Base-by-base conservation (phyloP, 1,140 invertebrate genomes). In the Drosophila teissieri region DNA sequence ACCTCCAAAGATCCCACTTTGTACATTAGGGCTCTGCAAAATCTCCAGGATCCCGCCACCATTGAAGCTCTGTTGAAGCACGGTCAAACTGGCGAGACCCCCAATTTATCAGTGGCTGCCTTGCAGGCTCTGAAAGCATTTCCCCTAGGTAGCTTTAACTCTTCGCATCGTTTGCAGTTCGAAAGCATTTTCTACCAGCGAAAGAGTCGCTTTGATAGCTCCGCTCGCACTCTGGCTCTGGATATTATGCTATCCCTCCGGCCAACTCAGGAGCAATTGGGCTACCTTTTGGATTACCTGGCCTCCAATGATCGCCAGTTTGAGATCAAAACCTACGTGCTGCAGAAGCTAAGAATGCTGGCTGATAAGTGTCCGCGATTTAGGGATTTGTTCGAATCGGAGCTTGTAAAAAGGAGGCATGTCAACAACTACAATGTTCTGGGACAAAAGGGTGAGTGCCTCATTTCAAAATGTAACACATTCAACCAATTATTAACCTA, bases 361-460 rank as follows among this genome's bases (percentile, higher is more conserved):
- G 85, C 94, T 19, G 93, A 94, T 1, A 93, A 93, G 48, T 92
- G 94, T 79, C 54, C 75, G 1, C 56, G 77, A n/a, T 94, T 95
- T 73, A 91, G 90, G 2, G 57, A 73, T 6, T 89, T 93, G 10
- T 62, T 95, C 0, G 77, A 82, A 11, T 45, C 86, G 2, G 92
- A 94, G 4, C 79, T 94, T 10, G 78, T 61, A 10, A 78, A 72
- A 4, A 91, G 93, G 44, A 88, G 92, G 1, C 91, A 91, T 24
- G 63, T 96, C 1, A 93, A 94, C 44, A 96, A 96, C 91, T 97
- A 96, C 80, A 92, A 96, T 76, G 92, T 94, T 19, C 86, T 96
- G 54, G 93, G 94, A 14, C 95, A 95, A 61, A 94, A 93, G 80
- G 96, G 92, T 93, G 53, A 58, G 60, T 63, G 0, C 1, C 36